phyloP scores from a whole-genome alignment of 2,888 invertebrate genomes.

The Hedya salicella region DNA sequence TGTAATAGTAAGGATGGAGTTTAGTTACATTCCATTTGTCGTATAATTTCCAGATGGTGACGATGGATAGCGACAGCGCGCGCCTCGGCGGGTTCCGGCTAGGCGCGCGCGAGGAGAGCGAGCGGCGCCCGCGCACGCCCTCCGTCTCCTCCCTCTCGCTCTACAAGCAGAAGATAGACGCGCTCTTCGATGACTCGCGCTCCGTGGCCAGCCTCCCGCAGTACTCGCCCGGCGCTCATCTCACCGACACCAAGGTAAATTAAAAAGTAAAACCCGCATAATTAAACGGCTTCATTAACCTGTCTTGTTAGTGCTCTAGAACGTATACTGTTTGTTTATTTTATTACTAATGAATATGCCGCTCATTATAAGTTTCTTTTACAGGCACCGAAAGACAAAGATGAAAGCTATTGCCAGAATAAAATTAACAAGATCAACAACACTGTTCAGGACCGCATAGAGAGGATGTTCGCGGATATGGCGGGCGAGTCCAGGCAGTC shows the following conservation, averaged over 20 bases:
- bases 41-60: conserved; percentile 73
- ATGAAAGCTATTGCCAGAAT: conserved; percentile 72
- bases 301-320: conserved; percentile 25
- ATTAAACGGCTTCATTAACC: conserved; percentile 33
- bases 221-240: conserved; percentile 56
- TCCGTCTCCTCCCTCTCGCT: conserved; percentile 86
- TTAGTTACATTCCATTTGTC: background rate
- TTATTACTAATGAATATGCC: conserved; percentile 22
- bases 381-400: conserved; percentile 72
- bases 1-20: too few relatives aligned
- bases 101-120: conserved; percentile 73
- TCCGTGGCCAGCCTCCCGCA: conserved; percentile 83
- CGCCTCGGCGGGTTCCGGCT: conserved; percentile 76
- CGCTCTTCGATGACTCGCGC: conserved; percentile 91
- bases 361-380: conserved; percentile 43
- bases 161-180: conserved; percentile 94
- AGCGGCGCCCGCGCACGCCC: conserved; percentile 71
- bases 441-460: conserved; percentile 93
- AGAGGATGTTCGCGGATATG: conserved; percentile 92
- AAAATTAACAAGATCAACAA: conserved; percentile 81
- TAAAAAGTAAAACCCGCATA: conserved; percentile 29
- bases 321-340: conserved; percentile 18
- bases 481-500: conserved; percentile 83
- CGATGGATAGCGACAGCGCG: conserved; percentile 73
- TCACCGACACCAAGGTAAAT: conserved; percentile 71